Base-by-base conservation (phyloP, 2,113 vertebrate species). In the Poicephalus meyeri region DNA sequence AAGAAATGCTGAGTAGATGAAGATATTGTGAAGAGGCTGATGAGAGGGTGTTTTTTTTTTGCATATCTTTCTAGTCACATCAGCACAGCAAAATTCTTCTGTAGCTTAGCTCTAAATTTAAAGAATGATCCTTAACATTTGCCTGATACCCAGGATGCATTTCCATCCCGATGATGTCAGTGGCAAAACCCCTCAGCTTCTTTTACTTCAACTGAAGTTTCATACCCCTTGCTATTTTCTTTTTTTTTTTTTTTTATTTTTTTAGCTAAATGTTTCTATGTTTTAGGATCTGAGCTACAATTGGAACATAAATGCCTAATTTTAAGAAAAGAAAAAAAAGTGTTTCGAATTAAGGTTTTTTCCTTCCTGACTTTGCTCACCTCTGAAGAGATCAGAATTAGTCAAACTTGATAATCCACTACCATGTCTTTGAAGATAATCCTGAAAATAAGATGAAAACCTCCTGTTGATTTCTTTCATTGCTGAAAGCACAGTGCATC, bases 1-100 rank as follows among this genome's bases (percentile, higher is more conserved):
- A 87, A 79, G 28, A 89, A 92, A 76, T 3, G 11, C 42, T 81
- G 73, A 94, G 69, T 95, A 93, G 56, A 72, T 69, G 66, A 52
- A 92, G 86, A 84, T 76, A 63, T 64, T 53, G 42, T 15, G 69
- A 88, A 87, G 35, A 78, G 29, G 65, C 11, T 89, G 68, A 85
- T 52, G 56, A 71, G 50, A 73, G 16, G 26, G 39, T 80, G 56
- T 0, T 7, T 42, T 63, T 49, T 93, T 49, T 93, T 78, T 66
- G 12, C 39, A 17, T 46, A 24, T 91, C 46, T 73, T 94, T 12
- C 53, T 26, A 65, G 85, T 77, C 74, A 60, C 44, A 70, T 72
- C 74, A 91, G 49, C 8, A 61, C 42, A 89, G 39, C 33, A 88
- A n/a, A 90, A 69, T 64, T 72, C 18, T 91, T 63, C 28, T 73